A percentile compares a stretch with the other conserved stretches of the same genome.
phyloP scores from a whole-genome alignment of 2,113 vertebrate species.

The Oryzias celebensis region DNA sequence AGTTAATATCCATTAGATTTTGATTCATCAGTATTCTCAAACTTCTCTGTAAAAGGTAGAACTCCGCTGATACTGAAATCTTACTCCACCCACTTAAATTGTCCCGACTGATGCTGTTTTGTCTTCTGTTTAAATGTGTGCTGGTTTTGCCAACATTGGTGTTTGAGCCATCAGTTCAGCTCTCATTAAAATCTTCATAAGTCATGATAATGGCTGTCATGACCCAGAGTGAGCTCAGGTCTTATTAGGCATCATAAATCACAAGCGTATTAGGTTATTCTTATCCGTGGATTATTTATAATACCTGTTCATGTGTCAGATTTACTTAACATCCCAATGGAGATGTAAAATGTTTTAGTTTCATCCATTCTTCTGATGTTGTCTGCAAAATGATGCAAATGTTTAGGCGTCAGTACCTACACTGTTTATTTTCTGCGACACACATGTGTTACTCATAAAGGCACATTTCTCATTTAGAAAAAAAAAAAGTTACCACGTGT shows the following conservation, averaged over 20 bases:
- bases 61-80: too few relatives aligned
- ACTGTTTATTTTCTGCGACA: conserved; percentile 1
- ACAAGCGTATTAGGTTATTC: conserved; percentile 9
- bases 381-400: neutral
- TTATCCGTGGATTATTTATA: conserved; percentile 16
- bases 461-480: conserved; percentile 7
- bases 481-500: conserved; percentile 14
- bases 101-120: conserved; percentile 4
- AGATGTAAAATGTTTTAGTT: neutral
- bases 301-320: conserved; percentile 7
- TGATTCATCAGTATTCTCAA: too few relatives aligned
- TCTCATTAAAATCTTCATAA: conserved; percentile 41
- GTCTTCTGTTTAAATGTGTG: conserved; percentile 3
- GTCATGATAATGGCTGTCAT: conserved; percentile 42
- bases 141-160: conserved; percentile 12
- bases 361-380: neutral
- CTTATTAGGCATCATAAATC: conserved; percentile 41
- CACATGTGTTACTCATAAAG: conserved; percentile 10
- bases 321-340: conserved; percentile 7
- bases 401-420: neutral
- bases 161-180: neutral
- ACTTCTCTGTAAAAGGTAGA: too few relatives aligned
- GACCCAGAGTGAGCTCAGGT: conserved; percentile 33
- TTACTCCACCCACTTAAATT: neutral
- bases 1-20: too few relatives aligned